Base-by-base conservation (phyloP, 2,797 vertebrate species). In the Smutsia gigantea region DNA sequence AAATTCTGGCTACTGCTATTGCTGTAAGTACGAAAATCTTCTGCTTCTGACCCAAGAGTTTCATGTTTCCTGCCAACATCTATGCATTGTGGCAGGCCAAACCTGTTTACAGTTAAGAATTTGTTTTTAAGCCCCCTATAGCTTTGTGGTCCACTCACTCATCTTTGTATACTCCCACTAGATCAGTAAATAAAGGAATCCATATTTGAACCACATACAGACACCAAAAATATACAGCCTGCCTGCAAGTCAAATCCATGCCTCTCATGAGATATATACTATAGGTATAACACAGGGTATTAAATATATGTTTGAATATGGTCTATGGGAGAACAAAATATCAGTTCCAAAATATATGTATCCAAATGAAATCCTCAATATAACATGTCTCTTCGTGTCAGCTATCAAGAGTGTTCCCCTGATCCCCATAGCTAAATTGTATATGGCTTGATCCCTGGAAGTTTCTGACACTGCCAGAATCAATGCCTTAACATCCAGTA, bases 381-480 rank as follows among this genome's bases (percentile, higher is more conserved):
- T 69, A 85, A 9, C 64, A 66, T 34, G 6, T 59, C 34, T 69
- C 29, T 71, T 87, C n/a, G 75, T 82, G 82, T 92, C 14, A 51
- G 39, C 31, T 90, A 15, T 72, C 59, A 83, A 39, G 25, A 90
- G 94, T 64, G 11, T 55, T 55, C 92, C 57, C 59, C 57, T 83
- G 95, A 83, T 92, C 39, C 14, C 81, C 61, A 55, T 4, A 89
- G 71, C 59, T 34, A 90, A 96, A 87, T 25, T 83, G 74, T 89
- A 34, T 53, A 2, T 69, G 42, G 15, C 79, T 90, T 87, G 53
- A 94, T 92, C 51, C 78, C 79, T 74, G 64, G 49, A 64, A 86
- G 64, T 93, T 34, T 83, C 74, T 92, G 83, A 79, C 39, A 34
- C 42, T 53, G 34, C 53, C 92, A 90, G 96, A 96, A 92, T 90